These are phyloP conservation scores for Drosophila erecta DNA, from an alignment of 1,140 invertebrate species.

Conservation along the genomic window DNA sequence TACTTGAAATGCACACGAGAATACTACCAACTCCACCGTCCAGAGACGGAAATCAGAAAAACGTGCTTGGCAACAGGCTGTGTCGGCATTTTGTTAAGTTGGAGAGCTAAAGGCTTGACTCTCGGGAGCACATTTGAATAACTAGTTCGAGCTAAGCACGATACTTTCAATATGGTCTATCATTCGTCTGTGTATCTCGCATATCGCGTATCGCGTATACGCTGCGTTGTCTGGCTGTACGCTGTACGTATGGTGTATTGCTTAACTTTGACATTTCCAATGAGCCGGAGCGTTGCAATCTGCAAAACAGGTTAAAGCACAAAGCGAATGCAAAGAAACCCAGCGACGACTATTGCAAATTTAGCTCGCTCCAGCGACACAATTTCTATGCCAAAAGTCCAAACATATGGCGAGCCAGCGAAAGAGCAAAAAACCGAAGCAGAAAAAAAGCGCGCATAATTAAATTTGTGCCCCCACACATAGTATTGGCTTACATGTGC, in stretches of 20 bases:
- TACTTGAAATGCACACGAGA: constrained; percentile 72
- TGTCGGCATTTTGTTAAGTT: not conserved
- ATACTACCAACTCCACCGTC: constrained; percentile 13
- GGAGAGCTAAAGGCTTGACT: constrained; percentile 28
- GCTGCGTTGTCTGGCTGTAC: not conserved
- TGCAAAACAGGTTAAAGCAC: constrained; percentile 75
- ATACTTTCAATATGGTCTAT: constrained; percentile 80
- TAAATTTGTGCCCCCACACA: constrained; percentile 58
- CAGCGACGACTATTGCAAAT: constrained; percentile 62
- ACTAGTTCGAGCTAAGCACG: constrained; percentile 69
- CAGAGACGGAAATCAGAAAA: constrained; percentile 66
- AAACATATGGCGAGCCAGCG: constrained; percentile 61
- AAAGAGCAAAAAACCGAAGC: not conserved
- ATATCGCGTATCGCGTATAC: too few relatives aligned
- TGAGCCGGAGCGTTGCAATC: constrained; percentile 65
- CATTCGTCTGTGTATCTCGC: constrained; percentile 16
- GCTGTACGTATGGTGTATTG: constrained; percentile 34
- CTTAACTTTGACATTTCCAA: constrained; percentile 81
- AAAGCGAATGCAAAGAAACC: constrained; percentile 65
- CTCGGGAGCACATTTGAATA: constrained; percentile 70
- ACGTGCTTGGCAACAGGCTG: constrained; percentile 74
- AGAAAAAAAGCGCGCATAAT: constrained; percentile 70
- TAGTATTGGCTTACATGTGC: constrained; percentile 42
- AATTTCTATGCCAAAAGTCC: constrained; percentile 71
- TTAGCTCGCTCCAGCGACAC: constrained; percentile 60